A percentile compares a stretch with the other conserved stretches of the same genome.
phyloP scores from a whole-genome alignment of 2,113 vertebrate species.

The Vireo altiloquus region DNA sequence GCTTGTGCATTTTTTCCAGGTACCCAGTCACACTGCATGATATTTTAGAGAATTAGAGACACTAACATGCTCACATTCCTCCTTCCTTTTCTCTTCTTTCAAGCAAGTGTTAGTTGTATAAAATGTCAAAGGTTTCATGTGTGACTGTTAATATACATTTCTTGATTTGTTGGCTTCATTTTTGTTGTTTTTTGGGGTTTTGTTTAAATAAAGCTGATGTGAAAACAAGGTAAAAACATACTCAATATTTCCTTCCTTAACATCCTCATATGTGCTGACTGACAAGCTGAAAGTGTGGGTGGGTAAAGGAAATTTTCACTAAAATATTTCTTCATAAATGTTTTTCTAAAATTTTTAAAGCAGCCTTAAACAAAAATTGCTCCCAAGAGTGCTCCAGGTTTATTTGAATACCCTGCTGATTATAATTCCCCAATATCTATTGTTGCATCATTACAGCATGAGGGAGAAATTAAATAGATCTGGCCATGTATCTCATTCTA shows the following conservation, averaged over 20 bases:
- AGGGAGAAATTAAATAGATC: not conserved
- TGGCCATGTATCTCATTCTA: not conserved
- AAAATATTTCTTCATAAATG: not conserved
- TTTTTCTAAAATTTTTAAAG: not conserved
- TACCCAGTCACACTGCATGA: not conserved
- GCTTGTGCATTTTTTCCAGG: not conserved
- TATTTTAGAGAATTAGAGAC: not conserved
- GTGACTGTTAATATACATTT: not conserved
- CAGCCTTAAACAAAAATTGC: constrained; percentile 5
- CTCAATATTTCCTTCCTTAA: not conserved
- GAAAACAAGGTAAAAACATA: not conserved
- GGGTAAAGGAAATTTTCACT: not conserved
- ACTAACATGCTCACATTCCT: not conserved
- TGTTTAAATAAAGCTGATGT: not conserved
- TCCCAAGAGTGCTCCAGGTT: not conserved
- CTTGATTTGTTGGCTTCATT: not conserved
- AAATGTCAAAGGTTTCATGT: not conserved
- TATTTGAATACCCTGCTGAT: not conserved
- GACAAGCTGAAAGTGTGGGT: not conserved
- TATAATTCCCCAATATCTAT: not conserved
- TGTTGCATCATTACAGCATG: not conserved
- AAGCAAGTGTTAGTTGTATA: not conserved
- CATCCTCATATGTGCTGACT: not conserved
- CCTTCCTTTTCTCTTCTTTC: not conserved
- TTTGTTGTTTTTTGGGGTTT: too few relatives aligned